Conservation (phyloP, 2,113 vertebrate species). For the Echinops telfairi region DNA sequence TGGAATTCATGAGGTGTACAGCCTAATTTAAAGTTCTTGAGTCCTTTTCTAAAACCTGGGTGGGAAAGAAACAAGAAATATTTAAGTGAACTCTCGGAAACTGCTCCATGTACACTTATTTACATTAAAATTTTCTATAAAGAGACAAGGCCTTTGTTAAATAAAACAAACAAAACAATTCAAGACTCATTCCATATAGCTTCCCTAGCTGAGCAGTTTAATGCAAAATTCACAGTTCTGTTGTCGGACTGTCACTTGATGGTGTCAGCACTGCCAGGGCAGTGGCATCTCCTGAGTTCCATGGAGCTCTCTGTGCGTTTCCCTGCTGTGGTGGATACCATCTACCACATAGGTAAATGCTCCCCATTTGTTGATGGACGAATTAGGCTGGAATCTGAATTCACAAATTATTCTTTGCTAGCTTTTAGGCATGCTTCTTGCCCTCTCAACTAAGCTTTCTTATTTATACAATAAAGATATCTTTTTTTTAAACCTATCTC, state of each 20-base stretch:
- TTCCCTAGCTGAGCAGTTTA: not conserved
- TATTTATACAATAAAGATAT: not conserved
- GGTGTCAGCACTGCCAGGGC: not conserved
- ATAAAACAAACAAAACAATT: not conserved
- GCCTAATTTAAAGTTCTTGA: constrained; percentile 82
- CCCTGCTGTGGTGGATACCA: accelerated
- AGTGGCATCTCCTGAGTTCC: not conserved
- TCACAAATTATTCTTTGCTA: not conserved
- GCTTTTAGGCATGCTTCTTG: too few species aligned
- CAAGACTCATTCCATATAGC: constrained; percentile 3
- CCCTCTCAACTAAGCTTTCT: not conserved
- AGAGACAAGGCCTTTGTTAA: not conserved
- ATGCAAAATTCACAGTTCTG: not conserved
- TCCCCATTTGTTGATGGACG: not conserved
- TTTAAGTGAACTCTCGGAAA: not conserved
- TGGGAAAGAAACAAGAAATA: not conserved
- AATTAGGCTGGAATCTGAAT: not conserved
- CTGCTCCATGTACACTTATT: not conserved
- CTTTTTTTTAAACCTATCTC: not conserved
- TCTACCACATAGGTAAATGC: not conserved
- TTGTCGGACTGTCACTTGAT: not conserved
- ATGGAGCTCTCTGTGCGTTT: not conserved
- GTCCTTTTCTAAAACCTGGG: constrained; percentile 83
- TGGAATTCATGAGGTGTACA: constrained; percentile 81
- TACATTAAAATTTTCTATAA: constrained; percentile 2